Evolutionary conservation across 1,140 invertebrate genomes (phyloP), one percentile per base, ranked within the genome.

Genomic region (Pogonomyrmex californicus): DNA sequence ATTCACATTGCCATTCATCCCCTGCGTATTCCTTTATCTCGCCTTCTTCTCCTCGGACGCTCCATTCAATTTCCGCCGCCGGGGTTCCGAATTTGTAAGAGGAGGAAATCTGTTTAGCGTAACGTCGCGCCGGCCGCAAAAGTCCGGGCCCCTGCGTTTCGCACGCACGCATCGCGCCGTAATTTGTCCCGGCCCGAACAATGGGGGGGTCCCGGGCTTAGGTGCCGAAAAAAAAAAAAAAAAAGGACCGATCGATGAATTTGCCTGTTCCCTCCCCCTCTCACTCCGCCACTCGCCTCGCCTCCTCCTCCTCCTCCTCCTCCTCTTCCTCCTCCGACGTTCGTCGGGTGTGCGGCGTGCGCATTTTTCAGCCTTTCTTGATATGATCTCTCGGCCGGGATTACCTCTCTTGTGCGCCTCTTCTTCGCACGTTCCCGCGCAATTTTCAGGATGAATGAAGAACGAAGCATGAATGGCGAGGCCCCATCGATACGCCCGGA

Each of bases 41-140:
- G 63, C 51, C 33, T 76, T 17, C 23, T 23, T 23, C 23, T 30
- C 30, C 63, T 36, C 23, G 73, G 36, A 33, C 12, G 23, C 41
- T 65, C 58, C 76, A 70, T 87, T 77, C 87, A 75, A 82, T 78
- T 6, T n/a, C 23, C 65, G 10, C 41, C 54, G 10, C 1, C 9
- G 5, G 33, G 51, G 38, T 23, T 4, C 49, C 56, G 44, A 58
- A 75, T 76, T 56, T 63, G 14, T 36, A 65, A 86, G 87, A 73
- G 87, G 54, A 86, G 90, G 88, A 91, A 91, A 91, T 91, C 90
- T 91, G 90, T 91, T 91, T 91, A 91, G 82, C 90, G 79, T 83
- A 83, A 83, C 56, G 83, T 38, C 41, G 70, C 30, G 66, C 30
- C 58, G 36, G 86, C 86, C 73, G 73, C 87, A 88, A 78, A 14